Evolutionary conservation across 2,113 vertebrate species (phyloP), one percentile per base, ranked within the genome.

Genomic region (Cryptotis parvus): DNA sequence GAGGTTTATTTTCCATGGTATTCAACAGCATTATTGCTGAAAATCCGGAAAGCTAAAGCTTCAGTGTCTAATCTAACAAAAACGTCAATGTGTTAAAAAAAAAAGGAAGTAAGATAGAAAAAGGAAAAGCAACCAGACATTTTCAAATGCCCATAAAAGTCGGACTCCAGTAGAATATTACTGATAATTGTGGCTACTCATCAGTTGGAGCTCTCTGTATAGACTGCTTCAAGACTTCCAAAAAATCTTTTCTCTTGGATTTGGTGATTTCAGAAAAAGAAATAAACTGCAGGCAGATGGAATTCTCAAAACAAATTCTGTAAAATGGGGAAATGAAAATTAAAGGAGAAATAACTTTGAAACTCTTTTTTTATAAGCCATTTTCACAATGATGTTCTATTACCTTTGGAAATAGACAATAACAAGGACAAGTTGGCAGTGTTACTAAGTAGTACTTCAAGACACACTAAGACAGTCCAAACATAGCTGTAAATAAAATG

Each of bases 11-110:
- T 75, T 31, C 43, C 29, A 22, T 1, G 0, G 6, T 22, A 16
- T 61, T 35, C 26, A 79, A 20, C 27, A 91, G 35, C 3, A 27
- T 24, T 12, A 24, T 70, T 58, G 49, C 58, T 26, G 43, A 16
- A 33, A 87, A 76, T 89, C 29, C 26, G 66, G n/a, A n/a, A n/a
- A n/a, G 41, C 58, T 87, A 15, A 81, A 61, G 4, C 52, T 63
- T 10, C 39, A 82, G 61, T 83, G 79, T 86, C 66, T 69, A 79
- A 90, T 61, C 11, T 43, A 55, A 93, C 61, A 90, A 90, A 95
- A 92, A 93, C 74, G 39, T 70, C 58, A 65, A 73, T 33, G 9
- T 18, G 52, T 58, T 24, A 39, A 61, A 80, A 68, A 11, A 55
- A 90, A 76, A 66, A 76, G n/a, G 9, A 29, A 65, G 24, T 29